Base-by-base conservation (phyloP, 2,113 vertebrate species). In the Stigmatopora argus region DNA sequence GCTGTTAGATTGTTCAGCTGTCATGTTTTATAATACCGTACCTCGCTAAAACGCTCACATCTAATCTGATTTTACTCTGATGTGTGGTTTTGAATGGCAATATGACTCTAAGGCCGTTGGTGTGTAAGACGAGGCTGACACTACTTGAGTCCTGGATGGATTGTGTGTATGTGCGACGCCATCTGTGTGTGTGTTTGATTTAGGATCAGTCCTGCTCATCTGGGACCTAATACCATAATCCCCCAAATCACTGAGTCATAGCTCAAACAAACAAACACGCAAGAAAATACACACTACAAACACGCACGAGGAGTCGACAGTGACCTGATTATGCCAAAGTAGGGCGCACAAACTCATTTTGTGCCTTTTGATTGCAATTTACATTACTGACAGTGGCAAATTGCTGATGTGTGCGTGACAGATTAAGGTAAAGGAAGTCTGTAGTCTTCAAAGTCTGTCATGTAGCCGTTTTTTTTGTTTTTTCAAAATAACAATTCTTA, bases 151-250 rank as follows among this genome's bases (percentile, higher is more conserved):
- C 77, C 83, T 83, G 82, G 71, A 86, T 73, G 73, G 77, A 85
- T 87, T 66, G 71, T 66, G 66, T 77, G 63, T 77, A 46, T 62
- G 67, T 56, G 70, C 75, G 70, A 69, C 74, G 62, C 73, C 38
- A 72, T 81, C 75, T 82, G 79, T 83, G 79, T 85, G 86, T 84
- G 86, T 84, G 84, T 88, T 86, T 85, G 86, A 85, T 81, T 89
- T 84, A 70, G 85, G 85, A 87, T 88, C 82, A 87, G 82, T 79
- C 84, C 80, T 83, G 83, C 84, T 88, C 85, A 87, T 86, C 86
- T 88, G 82, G 68, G 84, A 80, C 76, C 86, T 89, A 86, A 89
- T 87, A 86, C 86, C 74, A 82, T 89, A 89, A 89, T 88, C 86
- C 84, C 73, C 62, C 80, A 89, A 88, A 85, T 83, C 85, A 86